These are phyloP conservation scores for Tapera naevia DNA, from an alignment of 2,797 vertebrate species.

Conservation along the genomic window DNA sequence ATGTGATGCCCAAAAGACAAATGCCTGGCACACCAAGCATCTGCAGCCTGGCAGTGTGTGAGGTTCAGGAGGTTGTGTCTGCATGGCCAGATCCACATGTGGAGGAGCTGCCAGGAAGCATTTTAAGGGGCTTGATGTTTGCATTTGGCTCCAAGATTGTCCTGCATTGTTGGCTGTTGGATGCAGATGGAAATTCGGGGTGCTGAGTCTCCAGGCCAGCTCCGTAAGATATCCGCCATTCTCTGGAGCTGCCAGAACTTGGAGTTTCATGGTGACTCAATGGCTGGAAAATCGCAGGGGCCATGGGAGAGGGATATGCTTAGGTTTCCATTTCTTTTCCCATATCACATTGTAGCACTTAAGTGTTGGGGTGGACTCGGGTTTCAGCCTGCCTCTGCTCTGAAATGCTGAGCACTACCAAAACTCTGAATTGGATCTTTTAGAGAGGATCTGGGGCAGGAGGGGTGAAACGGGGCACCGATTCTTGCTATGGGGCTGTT, in stretches of 20 bases:
- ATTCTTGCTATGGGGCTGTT: accelerated
- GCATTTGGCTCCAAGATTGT: accelerated
- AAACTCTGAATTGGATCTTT: background rate
- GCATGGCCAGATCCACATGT: background rate
- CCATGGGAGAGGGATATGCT: background rate
- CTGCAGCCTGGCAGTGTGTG: accelerated
- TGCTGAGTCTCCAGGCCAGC: background rate
- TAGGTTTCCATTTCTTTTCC: conserved; percentile 3
- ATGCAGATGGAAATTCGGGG: accelerated
- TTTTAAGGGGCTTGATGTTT: background rate
- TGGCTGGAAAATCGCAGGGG: background rate
- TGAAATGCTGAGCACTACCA: accelerated
- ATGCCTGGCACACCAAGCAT: background rate
- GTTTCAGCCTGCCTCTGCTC: background rate
- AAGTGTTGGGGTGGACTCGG: background rate
- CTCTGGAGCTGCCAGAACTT: background rate
- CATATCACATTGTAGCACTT: background rate
- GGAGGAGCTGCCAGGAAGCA: background rate
- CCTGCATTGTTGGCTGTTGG: background rate
- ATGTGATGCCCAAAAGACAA: background rate
- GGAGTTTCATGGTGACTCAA: background rate
- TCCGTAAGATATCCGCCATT: accelerated
- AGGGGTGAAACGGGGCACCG: accelerated
- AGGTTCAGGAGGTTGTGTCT: background rate
- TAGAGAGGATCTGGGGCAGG: background rate